A percentile compares a stretch with the other conserved stretches of the same genome.
phyloP scores from a whole-genome alignment of 2,888 invertebrate species.

The Chromoteleia sp. region DNA sequence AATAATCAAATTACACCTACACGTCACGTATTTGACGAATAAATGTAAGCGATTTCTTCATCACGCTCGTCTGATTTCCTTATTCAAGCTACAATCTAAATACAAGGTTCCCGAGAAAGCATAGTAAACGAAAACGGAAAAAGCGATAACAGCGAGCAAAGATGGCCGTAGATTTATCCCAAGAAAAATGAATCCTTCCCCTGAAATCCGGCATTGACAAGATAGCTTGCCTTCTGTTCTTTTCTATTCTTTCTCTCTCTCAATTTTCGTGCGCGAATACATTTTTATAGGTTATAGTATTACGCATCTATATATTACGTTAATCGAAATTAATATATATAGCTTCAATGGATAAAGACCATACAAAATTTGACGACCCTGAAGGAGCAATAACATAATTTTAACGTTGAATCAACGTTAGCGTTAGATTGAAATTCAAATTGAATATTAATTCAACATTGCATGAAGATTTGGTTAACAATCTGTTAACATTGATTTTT shows the following conservation, averaged over 20 bases:
- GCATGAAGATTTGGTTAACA: too few species aligned
- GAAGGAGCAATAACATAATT: too few species aligned
- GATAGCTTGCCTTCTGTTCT: conserved; percentile 32
- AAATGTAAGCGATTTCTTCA: conserved; percentile 53
- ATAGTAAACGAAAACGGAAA: conserved; percentile 59
- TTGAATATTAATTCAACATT: too few species aligned
- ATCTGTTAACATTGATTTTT: too few species aligned
- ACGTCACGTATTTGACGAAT: conserved; percentile 64
- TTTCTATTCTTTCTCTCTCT: conserved; percentile 40
- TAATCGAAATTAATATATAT: conserved; percentile 21
- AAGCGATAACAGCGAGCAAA: conserved; percentile 55
- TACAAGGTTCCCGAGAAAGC: conserved; percentile 43
- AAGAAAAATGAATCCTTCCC: conserved; percentile 50
- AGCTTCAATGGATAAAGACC: too few species aligned
- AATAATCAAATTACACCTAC: conserved; percentile 60
- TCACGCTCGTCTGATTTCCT: conserved; percentile 52
- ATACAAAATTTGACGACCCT: neutral
- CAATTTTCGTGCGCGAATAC: conserved; percentile 24
- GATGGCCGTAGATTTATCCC: conserved; percentile 61
- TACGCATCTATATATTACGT: conserved; percentile 1
- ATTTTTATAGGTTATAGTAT: conserved; percentile 47
- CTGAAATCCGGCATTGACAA: conserved; percentile 56
- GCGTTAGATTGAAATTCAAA: too few species aligned
- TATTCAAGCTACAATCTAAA: conserved; percentile 65
- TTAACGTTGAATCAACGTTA: too few species aligned